These are phyloP conservation scores for Eufriesea mexicana DNA, from an alignment of 1,140 invertebrate species.

Conservation along the genomic window DNA sequence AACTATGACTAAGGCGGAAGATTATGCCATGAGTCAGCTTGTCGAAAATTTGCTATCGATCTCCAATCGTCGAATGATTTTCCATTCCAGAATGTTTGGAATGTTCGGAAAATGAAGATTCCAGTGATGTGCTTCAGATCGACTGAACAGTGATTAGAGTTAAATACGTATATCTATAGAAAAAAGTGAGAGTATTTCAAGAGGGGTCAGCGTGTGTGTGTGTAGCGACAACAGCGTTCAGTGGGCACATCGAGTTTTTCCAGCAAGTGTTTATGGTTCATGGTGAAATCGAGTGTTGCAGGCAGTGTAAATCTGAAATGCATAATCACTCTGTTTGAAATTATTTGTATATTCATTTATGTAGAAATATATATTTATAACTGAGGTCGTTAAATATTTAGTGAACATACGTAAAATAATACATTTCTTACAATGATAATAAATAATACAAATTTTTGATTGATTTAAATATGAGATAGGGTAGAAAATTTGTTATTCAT, in stretches of 20 bases:
- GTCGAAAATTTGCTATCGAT: background rate
- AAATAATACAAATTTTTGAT: too few species aligned
- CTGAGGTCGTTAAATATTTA: too few species aligned
- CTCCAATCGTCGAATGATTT: background rate
- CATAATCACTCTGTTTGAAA: too few species aligned
- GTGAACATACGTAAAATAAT: too few species aligned
- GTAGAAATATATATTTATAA: too few species aligned
- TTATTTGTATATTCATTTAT: too few species aligned
- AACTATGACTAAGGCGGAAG: too few species aligned
- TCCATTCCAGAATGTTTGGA: background rate
- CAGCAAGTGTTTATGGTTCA: background rate
- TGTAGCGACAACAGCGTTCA: background rate
- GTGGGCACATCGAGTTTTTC: background rate
- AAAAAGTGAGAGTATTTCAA: background rate
- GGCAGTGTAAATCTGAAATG: background rate
- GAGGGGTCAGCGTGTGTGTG: background rate
- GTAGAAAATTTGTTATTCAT: too few species aligned
- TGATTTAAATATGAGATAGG: too few species aligned
- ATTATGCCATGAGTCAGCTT: background rate
- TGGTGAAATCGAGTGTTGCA: background rate
- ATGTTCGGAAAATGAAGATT: background rate
- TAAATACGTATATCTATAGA: background rate
- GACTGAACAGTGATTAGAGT: background rate
- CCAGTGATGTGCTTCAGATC: background rate
- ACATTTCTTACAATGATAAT: too few species aligned